phyloP scores from a whole-genome alignment of 2,888 invertebrate genomes.

The Therioaphis trifolii region DNA sequence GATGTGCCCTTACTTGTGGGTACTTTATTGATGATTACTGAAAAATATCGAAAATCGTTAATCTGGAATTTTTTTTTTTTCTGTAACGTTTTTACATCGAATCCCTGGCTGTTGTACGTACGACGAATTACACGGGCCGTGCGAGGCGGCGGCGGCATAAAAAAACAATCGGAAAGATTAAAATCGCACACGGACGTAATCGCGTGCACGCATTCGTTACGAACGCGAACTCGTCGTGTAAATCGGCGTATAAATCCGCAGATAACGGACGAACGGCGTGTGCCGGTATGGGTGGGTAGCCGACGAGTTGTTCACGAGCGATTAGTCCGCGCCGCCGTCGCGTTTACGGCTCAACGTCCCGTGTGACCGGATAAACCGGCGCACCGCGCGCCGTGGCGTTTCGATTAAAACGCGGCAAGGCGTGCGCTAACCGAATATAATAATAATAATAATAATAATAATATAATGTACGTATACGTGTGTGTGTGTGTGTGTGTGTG shows the following conservation, averaged over 20 bases:
- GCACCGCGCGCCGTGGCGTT: neutral
- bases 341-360: constrained; percentile 39
- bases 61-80: too few species aligned
- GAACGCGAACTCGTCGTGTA: neutral
- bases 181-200: neutral
- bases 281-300: too few species aligned
- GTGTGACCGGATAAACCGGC: constrained; percentile 33
- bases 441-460: neutral
- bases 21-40: too few species aligned
- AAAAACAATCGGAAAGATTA: neutral
- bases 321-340: constrained; percentile 14
- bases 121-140: too few species aligned
- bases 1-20: too few species aligned
- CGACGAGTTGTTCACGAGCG: constrained; percentile 30
- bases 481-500: too few species aligned
- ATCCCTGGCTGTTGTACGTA: too few species aligned
- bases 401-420: constrained; percentile 50
- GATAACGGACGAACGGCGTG: neutral
- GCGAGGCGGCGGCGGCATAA: too few species aligned
- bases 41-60: too few species aligned
- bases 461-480: too few species aligned
- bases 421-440: constrained; percentile 25
- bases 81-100: too few species aligned
- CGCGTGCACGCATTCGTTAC: neutral
- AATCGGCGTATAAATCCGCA: neutral